Evolutionary conservation across 2,888 invertebrate species (phyloP).

Genomic region (Saturnia pavonia): DNA sequence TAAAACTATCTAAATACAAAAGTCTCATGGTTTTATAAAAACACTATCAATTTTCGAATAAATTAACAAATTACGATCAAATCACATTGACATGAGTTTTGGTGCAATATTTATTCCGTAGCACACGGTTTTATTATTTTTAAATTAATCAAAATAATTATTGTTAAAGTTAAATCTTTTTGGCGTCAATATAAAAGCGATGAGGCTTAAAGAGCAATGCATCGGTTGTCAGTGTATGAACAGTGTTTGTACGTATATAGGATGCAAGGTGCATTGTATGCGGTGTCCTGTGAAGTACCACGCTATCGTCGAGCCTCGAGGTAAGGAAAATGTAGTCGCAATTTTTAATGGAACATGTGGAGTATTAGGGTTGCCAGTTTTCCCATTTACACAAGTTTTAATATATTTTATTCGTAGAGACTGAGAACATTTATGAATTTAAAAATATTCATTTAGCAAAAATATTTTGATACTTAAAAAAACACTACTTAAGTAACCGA

Average conservation of each 20-base stretch:
- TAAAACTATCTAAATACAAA: neutral
- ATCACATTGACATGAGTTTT: neutral
- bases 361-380: constrained; percentile 5
- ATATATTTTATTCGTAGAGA: neutral
- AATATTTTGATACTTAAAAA: no score
- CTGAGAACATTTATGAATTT: no score
- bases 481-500: no score
- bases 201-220: constrained; percentile 35
- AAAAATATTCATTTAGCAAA: no score
- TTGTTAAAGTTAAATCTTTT: constrained; percentile 6
- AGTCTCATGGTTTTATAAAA: neutral
- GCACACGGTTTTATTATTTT: neutral
- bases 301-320: constrained; percentile 13
- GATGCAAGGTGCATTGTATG: constrained; percentile 17
- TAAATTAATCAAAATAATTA: neutral
- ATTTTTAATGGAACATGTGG: constrained; percentile 11
- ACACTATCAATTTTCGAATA: neutral
- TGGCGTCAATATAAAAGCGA: neutral
- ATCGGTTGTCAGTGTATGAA: constrained; percentile 24
- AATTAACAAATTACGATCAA: neutral
- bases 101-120: neutral
- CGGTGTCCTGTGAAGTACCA: constrained; percentile 10
- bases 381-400: neutral
- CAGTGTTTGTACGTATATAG: neutral
- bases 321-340: constrained; percentile 16